These are phyloP conservation scores for Urocyon cinereoargenteus DNA, from an alignment of 2,797 vertebrate genomes.

Conservation along the genomic window DNA sequence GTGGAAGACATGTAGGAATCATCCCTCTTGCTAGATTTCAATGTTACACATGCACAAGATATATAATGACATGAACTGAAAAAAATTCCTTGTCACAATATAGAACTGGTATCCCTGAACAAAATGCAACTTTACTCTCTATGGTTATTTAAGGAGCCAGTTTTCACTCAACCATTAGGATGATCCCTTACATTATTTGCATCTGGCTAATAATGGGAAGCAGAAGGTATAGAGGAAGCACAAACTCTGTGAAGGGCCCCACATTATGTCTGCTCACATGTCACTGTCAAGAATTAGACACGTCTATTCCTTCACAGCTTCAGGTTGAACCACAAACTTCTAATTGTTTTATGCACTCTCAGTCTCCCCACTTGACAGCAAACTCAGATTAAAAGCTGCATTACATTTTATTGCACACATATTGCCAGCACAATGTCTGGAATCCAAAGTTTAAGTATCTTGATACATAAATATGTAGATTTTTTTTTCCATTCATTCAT, in stretches of 20 bases:
- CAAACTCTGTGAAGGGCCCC: neutral
- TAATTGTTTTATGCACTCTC: neutral
- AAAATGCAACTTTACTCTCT: neutral
- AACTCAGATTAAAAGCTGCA: neutral
- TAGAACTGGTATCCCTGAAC: neutral
- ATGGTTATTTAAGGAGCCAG: neutral
- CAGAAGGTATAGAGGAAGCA: neutral
- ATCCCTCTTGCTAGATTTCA: neutral
- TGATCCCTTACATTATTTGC: neutral
- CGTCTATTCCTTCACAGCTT: neutral
- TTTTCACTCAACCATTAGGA: no score
- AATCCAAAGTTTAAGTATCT: neutral
- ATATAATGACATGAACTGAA: neutral
- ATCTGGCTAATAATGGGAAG: neutral
- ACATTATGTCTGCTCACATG: neutral
- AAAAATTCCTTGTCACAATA: neutral
- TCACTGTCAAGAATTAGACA: neutral
- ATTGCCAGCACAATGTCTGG: neutral
- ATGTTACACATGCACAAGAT: neutral
- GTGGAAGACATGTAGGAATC: neutral
- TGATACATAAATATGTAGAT: neutral
- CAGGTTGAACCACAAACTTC: neutral
- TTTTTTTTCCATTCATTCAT: neutral
- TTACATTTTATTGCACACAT: neutral
- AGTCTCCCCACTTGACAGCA: neutral